Evolutionary conservation across 2,113 vertebrate genomes (phyloP).

Genomic region (Notothenia rossii): DNA sequence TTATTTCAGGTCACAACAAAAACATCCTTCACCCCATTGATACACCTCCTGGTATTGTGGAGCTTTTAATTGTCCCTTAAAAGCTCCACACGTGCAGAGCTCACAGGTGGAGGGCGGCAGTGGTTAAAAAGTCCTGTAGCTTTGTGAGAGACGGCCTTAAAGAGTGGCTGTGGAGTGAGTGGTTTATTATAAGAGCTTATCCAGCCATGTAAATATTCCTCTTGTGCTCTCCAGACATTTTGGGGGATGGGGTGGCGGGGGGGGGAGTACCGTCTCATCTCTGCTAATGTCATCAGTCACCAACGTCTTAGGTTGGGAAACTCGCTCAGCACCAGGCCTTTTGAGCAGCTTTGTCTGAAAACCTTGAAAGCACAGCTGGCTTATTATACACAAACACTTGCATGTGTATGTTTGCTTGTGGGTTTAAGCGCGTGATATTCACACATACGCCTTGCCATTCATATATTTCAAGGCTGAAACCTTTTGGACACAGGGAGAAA

Average conservation of each 20-base stretch:
- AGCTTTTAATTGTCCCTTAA: conserved; percentile 35
- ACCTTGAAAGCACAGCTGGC: not conserved
- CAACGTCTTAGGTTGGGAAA: conserved; percentile 40
- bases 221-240: conserved; percentile 53
- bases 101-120: conserved; percentile 16
- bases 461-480: not conserved
- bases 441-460: not conserved
- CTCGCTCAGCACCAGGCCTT: not conserved
- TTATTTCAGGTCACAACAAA: conserved; percentile 40
- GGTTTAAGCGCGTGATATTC: not conserved
- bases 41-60: not conserved
- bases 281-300: conserved; percentile 78
- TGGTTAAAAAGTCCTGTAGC: conserved; percentile 2
- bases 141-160: conserved; percentile 34
- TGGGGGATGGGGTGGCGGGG: conserved; percentile 33
- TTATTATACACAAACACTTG: conserved; percentile 3
- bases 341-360: conserved; percentile 40
- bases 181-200: conserved; percentile 60
- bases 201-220: conserved; percentile 63
- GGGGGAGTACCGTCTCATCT: conserved; percentile 55
- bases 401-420: not conserved
- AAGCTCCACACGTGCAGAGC: conserved; percentile 22
- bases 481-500: not conserved
- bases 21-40: conserved; percentile 7
- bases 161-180: conserved; percentile 47